Evolutionary conservation across 2,797 vertebrate species (phyloP).

Genomic region (Falco berigora): DNA sequence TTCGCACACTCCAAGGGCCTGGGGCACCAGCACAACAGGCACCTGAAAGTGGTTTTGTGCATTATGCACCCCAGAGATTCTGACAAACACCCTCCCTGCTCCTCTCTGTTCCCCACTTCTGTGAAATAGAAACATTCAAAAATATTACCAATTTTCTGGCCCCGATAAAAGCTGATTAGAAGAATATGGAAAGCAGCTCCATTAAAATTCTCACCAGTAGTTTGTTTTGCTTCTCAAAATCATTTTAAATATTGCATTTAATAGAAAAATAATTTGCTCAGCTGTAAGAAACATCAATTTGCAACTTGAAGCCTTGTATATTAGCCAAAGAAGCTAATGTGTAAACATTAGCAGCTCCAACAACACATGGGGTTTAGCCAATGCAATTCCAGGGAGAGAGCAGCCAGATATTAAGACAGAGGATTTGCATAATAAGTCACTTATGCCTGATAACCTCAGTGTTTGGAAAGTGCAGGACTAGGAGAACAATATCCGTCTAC

Average conservation of each 20-base stretch:
- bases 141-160: background rate
- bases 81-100: background rate
- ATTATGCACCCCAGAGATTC: background rate
- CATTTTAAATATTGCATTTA: slow-evolving; percentile 67
- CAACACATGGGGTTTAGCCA: slow-evolving; percentile 44
- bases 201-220: slow-evolving; percentile 52
- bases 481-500: slow-evolving; percentile 18
- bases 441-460: slow-evolving; percentile 54
- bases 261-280: slow-evolving; percentile 69
- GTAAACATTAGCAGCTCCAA: slow-evolving; percentile 61
- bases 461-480: slow-evolving; percentile 1
- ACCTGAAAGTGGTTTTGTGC: background rate
- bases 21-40: background rate
- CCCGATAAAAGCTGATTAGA: background rate
- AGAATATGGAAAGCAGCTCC: slow-evolving; percentile 34
- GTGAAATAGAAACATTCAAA: background rate
- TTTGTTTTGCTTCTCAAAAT: slow-evolving; percentile 56
- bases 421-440: slow-evolving; percentile 68
- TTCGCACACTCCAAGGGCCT: background rate
- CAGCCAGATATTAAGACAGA: slow-evolving; percentile 50
- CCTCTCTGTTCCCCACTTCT: background rate
- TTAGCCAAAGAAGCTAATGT: slow-evolving; percentile 62
- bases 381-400: slow-evolving; percentile 54
- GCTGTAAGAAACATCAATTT: slow-evolving; percentile 66
- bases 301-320: slow-evolving; percentile 56